phyloP scores from a whole-genome alignment of 2,113 vertebrate species.

The Macquaria australasica region DNA sequence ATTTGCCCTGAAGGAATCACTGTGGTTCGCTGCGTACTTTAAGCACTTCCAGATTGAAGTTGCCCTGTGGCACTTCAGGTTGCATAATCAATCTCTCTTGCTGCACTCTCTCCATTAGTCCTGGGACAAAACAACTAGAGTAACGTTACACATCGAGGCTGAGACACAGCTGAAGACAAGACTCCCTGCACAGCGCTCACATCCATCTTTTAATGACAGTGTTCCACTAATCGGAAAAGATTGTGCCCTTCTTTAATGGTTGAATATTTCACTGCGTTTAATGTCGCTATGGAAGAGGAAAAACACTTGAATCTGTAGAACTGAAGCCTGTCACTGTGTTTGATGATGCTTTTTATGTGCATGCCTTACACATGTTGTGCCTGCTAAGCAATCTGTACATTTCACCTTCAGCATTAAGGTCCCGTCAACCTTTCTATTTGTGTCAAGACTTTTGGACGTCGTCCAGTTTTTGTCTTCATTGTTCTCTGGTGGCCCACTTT shows the following conservation, averaged over 20 bases:
- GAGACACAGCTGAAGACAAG: constrained; percentile 50
- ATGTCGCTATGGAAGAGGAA: neutral
- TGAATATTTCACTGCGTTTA: constrained; percentile 24
- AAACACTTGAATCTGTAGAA: neutral
- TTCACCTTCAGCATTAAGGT: neutral
- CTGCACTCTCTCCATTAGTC: constrained; percentile 67
- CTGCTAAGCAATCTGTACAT: neutral
- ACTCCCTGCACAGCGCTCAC: constrained; percentile 31
- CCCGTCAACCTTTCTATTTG: neutral
- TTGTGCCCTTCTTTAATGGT: neutral
- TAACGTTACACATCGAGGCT: constrained; percentile 62
- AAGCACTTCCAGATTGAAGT: constrained; percentile 84
- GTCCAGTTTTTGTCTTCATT: neutral
- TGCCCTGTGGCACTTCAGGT: constrained; percentile 82
- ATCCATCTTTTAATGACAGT: constrained; percentile 54
- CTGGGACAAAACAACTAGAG: constrained; percentile 67
- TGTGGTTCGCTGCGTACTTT: constrained; percentile 66
- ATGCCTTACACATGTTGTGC: neutral
- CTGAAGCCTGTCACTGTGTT: neutral
- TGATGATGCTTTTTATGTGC: neutral
- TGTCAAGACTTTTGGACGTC: neutral
- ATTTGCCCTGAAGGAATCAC: constrained; percentile 76
- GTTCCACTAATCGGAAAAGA: constrained; percentile 35
- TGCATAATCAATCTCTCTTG: constrained; percentile 84
- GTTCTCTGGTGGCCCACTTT: neutral